Base-by-base conservation (phyloP, 2,888 invertebrate genomes). In the Aricia artaxerxes region DNA sequence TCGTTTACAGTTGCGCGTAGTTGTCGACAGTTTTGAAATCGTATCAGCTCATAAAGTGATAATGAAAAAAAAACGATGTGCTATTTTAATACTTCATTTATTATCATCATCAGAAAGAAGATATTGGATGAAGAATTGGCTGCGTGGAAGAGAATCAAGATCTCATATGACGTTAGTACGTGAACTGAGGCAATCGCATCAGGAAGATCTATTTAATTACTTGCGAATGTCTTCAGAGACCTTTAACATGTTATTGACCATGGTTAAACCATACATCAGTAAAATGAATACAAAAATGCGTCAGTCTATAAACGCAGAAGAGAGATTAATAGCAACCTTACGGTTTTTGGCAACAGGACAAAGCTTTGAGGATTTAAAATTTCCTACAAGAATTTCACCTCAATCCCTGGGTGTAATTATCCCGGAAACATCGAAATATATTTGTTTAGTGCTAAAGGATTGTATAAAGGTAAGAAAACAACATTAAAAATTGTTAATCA, bases 331-430 rank as follows among this genome's bases (percentile, higher is more conserved):
- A 73, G 16, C n/a, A 73, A 73, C 73, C n/a, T 73, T 38, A 40
- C 73, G 73, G 73, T 73, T 73, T 57, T 57, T 57, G 57, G 57
- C 57, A 16, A 57, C 57, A 16, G 57, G 57, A 57, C 57, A 57
- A 57, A 57, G 57, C 16, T 57, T 73, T 73, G 73, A 73, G 44
- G 73, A 40, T 16, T 73, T 40, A 73, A 73, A 73, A 73, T 40
- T 73, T 73, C 73, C 73, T 73, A 73, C 73, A 44, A 73, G 73
- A 73, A 73, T 73, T 73, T 73, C 73, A 73, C 73, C 73, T 38
- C 73, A 73, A 73, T 73, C 44, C 73, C 73, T 73, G 16, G 40
- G 40, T 44, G 40, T 73, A 73, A 73, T 73, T 73, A 40, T 73
- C 73, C 73, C 73, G 38, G 7, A 73, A 73, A 73, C 40, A 73